Base-by-base conservation (phyloP, 2,113 vertebrate species). In the Addax nasomaculatus region DNA sequence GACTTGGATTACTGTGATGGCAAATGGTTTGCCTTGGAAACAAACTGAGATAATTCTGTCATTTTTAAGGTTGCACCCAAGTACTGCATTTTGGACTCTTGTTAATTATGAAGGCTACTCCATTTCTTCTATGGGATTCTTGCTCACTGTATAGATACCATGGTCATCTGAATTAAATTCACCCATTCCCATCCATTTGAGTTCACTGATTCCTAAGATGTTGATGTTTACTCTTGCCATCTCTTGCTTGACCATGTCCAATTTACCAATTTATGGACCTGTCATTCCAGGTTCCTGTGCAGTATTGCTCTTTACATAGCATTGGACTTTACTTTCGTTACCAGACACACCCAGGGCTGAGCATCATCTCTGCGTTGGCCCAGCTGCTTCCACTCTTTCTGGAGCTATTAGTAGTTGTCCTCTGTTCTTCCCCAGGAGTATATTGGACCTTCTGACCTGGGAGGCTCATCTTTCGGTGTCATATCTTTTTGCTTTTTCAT, bases 321-420 rank as follows among this genome's bases (percentile, higher is more conserved):
- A 36, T 0, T 73, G n/a, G 67, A 1, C 67, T 70, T 70, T 36
- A 23, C n/a, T 39, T 73, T 39, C n/a, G 0, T 73, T 19, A 23
- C 67, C n/a, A 39, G 67, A 23, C 36, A 23, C 19, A 73, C 11
- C 67, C 67, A 73, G n/a, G 36, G n/a, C 67, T 73, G n/a, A 39
- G 19, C 67, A 23, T 12, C 2, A 0, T 70, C 10, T 70, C n/a
- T 70, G n/a, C 19, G 1, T 13, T 23, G 67, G 67, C 5, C n/a
- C n/a, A 23, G 67, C 67, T 70, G 67, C n/a, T 70, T 39, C 67
- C 67, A 39, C 21, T 39, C n/a, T 73, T 73, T 39, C n/a, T 73
- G 67, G 67, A 73, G 67, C 67, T 73, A 23, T 73, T 6, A 73
- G n/a, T 6, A 70, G 10, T 6, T 73, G 67, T 23, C 67, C n/a